A percentile compares a stretch with the other conserved stretches of the same genome.
phyloP scores from a whole-genome alignment of 2,888 invertebrate genomes.

The Eristalis intricaria region DNA sequence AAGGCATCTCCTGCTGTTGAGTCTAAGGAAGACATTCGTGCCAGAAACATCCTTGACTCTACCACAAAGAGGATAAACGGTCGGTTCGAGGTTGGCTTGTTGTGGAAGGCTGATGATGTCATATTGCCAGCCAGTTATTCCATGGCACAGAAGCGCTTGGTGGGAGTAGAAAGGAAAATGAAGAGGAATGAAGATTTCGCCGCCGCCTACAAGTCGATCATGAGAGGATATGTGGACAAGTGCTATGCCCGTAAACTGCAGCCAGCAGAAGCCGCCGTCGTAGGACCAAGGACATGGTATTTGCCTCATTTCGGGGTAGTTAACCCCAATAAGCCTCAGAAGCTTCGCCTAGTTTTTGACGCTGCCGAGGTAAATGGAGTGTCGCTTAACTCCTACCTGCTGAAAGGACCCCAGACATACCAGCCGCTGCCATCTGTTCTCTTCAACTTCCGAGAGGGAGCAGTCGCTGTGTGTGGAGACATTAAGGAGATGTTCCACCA shows the following conservation, averaged over 20 bases:
- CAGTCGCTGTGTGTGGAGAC: slow-evolving; percentile 55
- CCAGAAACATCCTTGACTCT: too few relatives aligned
- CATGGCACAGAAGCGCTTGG: slow-evolving; percentile 62
- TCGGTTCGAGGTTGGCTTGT: too few relatives aligned
- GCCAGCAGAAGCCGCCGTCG: too few relatives aligned
- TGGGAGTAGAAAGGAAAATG: too few relatives aligned
- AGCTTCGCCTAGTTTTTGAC: slow-evolving; percentile 59
- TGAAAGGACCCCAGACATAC: slow-evolving; percentile 62
- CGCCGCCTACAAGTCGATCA: too few relatives aligned
- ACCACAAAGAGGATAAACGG: too few relatives aligned
- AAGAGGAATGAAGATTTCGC: too few relatives aligned
- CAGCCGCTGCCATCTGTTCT: slow-evolving; percentile 54
- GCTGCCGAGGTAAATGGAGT: slow-evolving; percentile 50
- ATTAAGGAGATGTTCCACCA: slow-evolving; percentile 68
- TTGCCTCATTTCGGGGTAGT: slow-evolving; percentile 71
- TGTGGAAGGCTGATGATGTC: too few relatives aligned
- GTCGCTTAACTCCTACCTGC: slow-evolving; percentile 53
- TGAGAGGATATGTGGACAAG: slow-evolving; percentile 32
- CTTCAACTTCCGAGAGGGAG: slow-evolving; percentile 56
- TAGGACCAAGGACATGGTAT: too few relatives aligned
- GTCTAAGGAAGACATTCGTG: slow-evolving; percentile 7
- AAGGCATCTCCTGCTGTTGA: not conserved
- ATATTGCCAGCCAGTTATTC: slow-evolving; percentile 31
- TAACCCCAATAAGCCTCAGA: slow-evolving; percentile 52
- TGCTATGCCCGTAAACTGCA: slow-evolving; percentile 57